Evolutionary conservation across 2,888 invertebrate genomes (phyloP).

Genomic region (Pandemis corylana): DNA sequence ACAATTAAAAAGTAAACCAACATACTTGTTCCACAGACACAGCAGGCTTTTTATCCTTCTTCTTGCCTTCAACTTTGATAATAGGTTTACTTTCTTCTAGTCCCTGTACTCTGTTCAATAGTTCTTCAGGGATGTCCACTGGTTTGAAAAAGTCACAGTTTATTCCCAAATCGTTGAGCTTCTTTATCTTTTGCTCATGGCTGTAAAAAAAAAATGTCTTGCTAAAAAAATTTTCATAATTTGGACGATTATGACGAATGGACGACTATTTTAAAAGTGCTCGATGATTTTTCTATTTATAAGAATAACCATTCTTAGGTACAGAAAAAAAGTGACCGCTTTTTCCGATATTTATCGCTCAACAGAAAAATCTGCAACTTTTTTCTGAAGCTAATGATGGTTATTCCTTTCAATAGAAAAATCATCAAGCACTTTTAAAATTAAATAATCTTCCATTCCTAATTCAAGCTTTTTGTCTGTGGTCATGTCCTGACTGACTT

Average conservation of each 20-base stretch:
- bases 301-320: too few relatives aligned
- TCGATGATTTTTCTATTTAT: too few relatives aligned
- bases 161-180: constrained; percentile 78
- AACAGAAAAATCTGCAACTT: too few relatives aligned
- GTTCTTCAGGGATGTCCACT: constrained; percentile 74
- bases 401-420: too few relatives aligned
- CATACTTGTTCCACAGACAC: constrained; percentile 47
- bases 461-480: too few relatives aligned
- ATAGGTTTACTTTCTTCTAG: constrained; percentile 40
- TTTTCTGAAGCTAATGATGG: too few relatives aligned
- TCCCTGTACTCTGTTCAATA: constrained; percentile 48
- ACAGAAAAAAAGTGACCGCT: too few relatives aligned
- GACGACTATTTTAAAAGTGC: too few relatives aligned
- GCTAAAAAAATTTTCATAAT: neutral
- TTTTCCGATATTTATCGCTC: too few relatives aligned
- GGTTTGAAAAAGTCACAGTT: constrained; percentile 81
- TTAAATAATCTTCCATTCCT: too few relatives aligned
- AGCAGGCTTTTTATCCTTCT: constrained; percentile 42
- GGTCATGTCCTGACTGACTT: neutral
- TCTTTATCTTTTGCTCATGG: constrained; percentile 75
- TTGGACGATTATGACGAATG: too few relatives aligned
- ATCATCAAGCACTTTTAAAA: too few relatives aligned
- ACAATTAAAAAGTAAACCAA: neutral
- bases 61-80: constrained; percentile 36
- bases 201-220: constrained; percentile 55